Percentiles rank a stretch among this genome's conserved stretches.
Evolutionary conservation across 2,113 vertebrate species (phyloP).

Genomic region (Embiotoca jacksoni): DNA sequence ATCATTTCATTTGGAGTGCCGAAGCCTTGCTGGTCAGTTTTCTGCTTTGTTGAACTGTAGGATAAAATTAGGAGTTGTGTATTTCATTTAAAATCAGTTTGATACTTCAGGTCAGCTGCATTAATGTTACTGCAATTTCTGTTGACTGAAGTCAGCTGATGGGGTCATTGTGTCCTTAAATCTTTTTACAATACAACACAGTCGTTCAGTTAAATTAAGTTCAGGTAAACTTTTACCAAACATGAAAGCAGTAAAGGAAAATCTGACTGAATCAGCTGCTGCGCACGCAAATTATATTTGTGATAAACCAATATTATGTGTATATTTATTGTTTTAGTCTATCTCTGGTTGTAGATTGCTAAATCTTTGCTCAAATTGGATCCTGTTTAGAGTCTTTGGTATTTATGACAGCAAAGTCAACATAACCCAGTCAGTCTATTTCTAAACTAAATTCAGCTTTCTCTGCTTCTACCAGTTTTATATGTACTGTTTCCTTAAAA

Average conservation of each 20-base stretch:
- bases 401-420: conserved; percentile 70
- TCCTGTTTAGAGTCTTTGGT: conserved; percentile 48
- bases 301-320: conserved; percentile 6
- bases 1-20: neutral
- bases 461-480: conserved; percentile 48
- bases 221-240: no score
- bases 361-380: neutral
- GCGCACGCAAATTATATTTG: neutral
- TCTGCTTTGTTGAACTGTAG: neutral
- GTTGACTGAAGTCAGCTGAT: neutral
- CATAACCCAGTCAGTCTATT: conserved; percentile 52
- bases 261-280: neutral
- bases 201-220: no score
- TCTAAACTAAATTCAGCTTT: conserved; percentile 47
- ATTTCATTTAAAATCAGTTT: neutral
- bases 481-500: conserved; percentile 27
- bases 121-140: no score
- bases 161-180: neutral
- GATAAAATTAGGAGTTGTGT: neutral
- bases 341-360: neutral
- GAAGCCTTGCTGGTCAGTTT: neutral
- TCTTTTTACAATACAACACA: no score
- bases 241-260: neutral
- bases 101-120: no score
- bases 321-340: conserved; percentile 17